Conservation (phyloP, 2,888 invertebrate species). For the Linnaemya tessellans region DNA sequence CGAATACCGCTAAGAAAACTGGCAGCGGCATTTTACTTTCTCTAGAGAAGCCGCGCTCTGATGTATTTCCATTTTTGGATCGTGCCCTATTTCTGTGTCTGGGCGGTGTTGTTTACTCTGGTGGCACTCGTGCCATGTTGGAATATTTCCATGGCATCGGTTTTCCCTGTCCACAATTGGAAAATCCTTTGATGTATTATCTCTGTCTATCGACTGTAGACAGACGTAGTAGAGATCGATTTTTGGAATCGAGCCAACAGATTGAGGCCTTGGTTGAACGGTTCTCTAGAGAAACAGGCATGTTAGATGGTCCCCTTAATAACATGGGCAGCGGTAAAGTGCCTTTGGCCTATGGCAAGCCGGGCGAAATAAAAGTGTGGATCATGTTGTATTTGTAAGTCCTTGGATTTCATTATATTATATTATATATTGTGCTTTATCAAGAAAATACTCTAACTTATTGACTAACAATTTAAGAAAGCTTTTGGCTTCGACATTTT, state of each 20-base stretch:
- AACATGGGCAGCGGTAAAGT: constrained; percentile 86
- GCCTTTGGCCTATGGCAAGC: constrained; percentile 90
- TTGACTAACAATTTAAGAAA: constrained; percentile 84
- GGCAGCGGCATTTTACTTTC: constrained; percentile 95
- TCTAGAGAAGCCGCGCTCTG: constrained; percentile 96
- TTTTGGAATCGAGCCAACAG: constrained; percentile 96
- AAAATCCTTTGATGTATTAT: constrained; percentile 99
- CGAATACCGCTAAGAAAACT: constrained; percentile 94
- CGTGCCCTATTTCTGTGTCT: constrained; percentile 94
- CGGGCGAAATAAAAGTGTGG: constrained; percentile 87
- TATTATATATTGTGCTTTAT: too few species aligned
- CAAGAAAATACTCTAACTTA: background rate
- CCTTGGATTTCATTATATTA: background rate
- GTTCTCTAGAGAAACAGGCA: constrained; percentile 93
- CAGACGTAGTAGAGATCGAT: constrained; percentile 91
- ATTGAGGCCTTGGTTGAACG: constrained; percentile 95
- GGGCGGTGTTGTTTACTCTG: constrained; percentile 95
- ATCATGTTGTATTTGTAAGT: constrained; percentile 88
- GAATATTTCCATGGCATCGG: constrained; percentile 98
- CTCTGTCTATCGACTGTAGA: constrained; percentile 87
- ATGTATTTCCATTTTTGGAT: constrained; percentile 97
- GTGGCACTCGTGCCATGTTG: constrained; percentile 95
- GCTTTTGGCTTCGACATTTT: constrained; percentile 90
- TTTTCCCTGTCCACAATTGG: constrained; percentile 97
- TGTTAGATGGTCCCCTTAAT: constrained; percentile 86